These are phyloP conservation scores for Chorisops tibialis DNA, from an alignment of 2,888 invertebrate genomes.

Conservation along the genomic window DNA sequence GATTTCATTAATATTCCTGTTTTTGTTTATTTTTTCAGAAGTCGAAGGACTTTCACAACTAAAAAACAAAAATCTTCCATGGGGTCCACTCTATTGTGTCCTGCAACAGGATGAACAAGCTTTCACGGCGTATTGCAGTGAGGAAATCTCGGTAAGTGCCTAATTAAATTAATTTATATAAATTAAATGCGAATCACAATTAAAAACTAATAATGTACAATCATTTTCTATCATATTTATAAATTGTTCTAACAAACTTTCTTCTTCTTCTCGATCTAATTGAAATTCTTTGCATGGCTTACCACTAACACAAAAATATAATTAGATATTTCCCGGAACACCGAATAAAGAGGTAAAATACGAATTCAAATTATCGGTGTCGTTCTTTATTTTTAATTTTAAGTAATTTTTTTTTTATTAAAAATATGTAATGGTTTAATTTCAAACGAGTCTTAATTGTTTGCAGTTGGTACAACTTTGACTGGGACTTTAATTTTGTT, in stretches of 20 bases:
- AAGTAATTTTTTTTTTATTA: no score
- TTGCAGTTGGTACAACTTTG: no score
- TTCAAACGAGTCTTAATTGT: no score
- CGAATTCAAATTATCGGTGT: no score
- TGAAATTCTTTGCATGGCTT: conserved; percentile 13
- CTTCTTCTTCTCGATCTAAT: background rate
- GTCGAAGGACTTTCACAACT: conserved; percentile 52
- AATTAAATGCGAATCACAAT: background rate
- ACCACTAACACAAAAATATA: conserved; percentile 10
- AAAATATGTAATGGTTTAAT: no score
- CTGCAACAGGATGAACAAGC: conserved; percentile 68
- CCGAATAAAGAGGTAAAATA: conserved; percentile 50
- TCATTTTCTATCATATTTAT: conserved; percentile 3
- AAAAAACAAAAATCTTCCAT: conserved; percentile 50
- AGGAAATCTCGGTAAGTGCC: conserved; percentile 68
- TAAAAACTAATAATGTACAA: background rate
- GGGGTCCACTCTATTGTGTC: conserved; percentile 72
- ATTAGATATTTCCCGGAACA: conserved; percentile 52
- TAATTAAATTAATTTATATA: background rate
- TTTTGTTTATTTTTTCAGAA: conserved; percentile 42
- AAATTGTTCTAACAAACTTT: background rate
- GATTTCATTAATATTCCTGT: no score
- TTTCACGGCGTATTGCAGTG: conserved; percentile 67
- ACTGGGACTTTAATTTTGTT: no score
- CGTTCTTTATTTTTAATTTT: no score